Evolutionary conservation across 2,888 invertebrate species (phyloP).

Genomic region (Aradus depressus): DNA sequence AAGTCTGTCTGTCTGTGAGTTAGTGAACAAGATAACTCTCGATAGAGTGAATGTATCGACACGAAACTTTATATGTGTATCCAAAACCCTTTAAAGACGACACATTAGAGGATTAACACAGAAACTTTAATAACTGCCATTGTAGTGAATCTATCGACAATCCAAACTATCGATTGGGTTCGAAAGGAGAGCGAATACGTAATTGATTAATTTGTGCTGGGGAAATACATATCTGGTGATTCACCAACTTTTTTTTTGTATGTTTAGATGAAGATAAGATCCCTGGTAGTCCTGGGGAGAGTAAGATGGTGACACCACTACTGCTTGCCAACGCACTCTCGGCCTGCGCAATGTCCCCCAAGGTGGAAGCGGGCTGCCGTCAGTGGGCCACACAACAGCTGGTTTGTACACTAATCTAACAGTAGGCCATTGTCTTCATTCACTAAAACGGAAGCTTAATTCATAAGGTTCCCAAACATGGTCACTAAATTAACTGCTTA

Average conservation of each 20-base stretch:
- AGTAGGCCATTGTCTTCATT: background rate
- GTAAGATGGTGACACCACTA: constrained; percentile 35
- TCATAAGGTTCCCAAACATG: background rate
- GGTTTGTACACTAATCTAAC: constrained; percentile 35
- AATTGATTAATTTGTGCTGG: too few relatives aligned
- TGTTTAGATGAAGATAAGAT: constrained; percentile 25
- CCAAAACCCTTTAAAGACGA: too few relatives aligned
- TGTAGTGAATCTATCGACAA: too few relatives aligned
- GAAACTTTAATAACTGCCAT: too few relatives aligned
- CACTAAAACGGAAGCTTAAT: background rate
- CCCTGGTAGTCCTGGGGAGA: constrained; percentile 30
- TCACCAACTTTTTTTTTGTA: background rate
- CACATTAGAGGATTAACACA: too few relatives aligned
- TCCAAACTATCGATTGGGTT: too few relatives aligned
- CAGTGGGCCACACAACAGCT: constrained; percentile 52
- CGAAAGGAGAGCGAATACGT: too few relatives aligned
- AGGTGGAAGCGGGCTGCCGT: constrained; percentile 41
- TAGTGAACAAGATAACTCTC: too few relatives aligned
- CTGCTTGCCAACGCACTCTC: constrained; percentile 48
- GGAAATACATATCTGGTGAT: too few relatives aligned
- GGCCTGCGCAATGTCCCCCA: constrained; percentile 46
- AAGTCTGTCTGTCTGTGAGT: too few relatives aligned
- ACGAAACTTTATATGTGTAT: too few relatives aligned
- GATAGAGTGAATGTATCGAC: too few relatives aligned
- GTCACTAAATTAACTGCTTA: background rate